Base-by-base conservation (phyloP, 2,113 vertebrate genomes). In the Lutjanus erythropterus region DNA sequence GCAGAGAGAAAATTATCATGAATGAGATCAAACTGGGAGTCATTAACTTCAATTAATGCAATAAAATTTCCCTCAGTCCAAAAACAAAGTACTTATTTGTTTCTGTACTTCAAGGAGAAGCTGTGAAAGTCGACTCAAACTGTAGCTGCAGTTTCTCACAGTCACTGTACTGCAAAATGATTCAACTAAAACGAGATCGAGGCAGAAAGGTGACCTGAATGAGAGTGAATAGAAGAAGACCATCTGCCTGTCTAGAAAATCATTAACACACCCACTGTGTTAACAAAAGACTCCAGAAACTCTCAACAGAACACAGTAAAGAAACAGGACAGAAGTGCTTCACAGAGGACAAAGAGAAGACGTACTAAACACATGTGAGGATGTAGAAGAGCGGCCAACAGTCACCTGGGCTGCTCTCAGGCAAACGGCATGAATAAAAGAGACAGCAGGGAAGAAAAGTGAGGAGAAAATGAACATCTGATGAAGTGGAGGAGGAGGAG, bases 241-340 rank as follows among this genome's bases (percentile, higher is more conserved):
- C 62, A 53, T 64, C 67, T 70, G 79, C 37, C 58, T 64, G 12
- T 21, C 23, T 21, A 29, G 60, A 50, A n/a, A 75, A 76, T 85
- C 75, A 83, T 73, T 85, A 61, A 73, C 79, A 23, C 49, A 2
- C 7, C 31, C 25, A 1, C 5, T 4, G 1, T 3, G 23, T 50
- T 23, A 59, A 82, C 75, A 68, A 42, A 70, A 68, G 60, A 16
- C n/a, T 27, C 7, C 4, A 14, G 12, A 53, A 33, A 11, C 14
- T 70, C 52, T n/a, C n/a, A 64, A 46, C 10, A 35, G 16, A 46
- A 29, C 9, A 29, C 6, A 18, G 0, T 53, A 4, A 29, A 25
- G 23, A 46, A 33, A n/a, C 53, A 1, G 37, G 25, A 15, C n/a
- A n/a, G 15, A 44, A 27, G 42, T 19, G 67, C 29, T 44, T 35